phyloP scores from a whole-genome alignment of 2,888 invertebrate genomes.

The Temnothorax unifasciatus region DNA sequence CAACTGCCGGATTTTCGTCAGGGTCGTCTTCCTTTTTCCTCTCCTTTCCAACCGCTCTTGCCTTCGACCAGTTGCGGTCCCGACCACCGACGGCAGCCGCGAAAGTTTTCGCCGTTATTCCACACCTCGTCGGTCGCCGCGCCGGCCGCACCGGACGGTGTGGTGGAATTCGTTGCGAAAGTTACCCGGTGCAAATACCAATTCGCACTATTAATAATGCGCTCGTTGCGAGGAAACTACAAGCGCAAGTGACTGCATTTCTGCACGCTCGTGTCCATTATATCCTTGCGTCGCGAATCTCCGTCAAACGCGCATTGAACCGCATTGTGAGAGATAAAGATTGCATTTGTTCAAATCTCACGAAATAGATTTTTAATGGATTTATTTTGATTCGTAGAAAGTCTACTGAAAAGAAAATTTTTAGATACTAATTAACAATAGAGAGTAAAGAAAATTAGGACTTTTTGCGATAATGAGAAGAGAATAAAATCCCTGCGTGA shows the following conservation, averaged over 20 bases:
- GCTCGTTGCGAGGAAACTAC: not conserved
- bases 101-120: conserved; percentile 67
- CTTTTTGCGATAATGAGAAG: not conserved
- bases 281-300: not conserved
- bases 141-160: conserved; percentile 51
- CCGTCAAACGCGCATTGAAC: not conserved
- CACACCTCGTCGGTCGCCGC: conserved; percentile 61
- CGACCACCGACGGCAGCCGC: conserved; percentile 55
- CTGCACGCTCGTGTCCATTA: not conserved
- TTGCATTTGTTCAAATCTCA: not conserved
- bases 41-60: conserved; percentile 38
- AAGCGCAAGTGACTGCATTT: conserved; percentile 8
- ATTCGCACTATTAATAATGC: conserved; percentile 43
- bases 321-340: not conserved
- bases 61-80: conserved; percentile 56
- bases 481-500: not conserved
- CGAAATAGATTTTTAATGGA: not conserved
- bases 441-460: not conserved
- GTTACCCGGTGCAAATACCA: conserved; percentile 46
- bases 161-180: conserved; percentile 69
- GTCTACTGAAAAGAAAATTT: not conserved
- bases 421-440: not conserved
- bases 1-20: conserved; percentile 25
- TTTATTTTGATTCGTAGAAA: not conserved
- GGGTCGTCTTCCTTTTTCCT: conserved; percentile 3